Conservation (phyloP, 1,140 invertebrate species). For the Delia radicum region DNA sequence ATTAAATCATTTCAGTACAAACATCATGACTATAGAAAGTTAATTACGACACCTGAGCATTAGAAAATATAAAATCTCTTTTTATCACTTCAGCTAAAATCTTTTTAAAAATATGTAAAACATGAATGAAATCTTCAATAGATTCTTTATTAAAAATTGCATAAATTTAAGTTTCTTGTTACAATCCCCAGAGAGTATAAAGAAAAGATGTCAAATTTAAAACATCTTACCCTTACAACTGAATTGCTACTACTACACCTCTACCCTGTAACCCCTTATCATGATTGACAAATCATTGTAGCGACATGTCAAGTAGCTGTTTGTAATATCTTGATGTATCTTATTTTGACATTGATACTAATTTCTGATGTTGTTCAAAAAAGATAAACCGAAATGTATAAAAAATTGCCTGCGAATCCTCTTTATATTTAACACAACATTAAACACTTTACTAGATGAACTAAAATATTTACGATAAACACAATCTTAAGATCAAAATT, state of each 20-base stretch:
- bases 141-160: not conserved
- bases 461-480: not conserved
- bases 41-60: too few species aligned
- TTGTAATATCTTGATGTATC: not conserved
- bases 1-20: too few species aligned
- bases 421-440: conserved; percentile 16
- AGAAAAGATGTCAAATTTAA: not conserved
- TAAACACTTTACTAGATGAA: not conserved
- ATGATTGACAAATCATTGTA: not conserved
- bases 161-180: not conserved
- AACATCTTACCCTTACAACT: too few species aligned
- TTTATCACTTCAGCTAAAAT: not conserved
- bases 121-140: not conserved
- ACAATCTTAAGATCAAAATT: not conserved
- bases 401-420: too few species aligned
- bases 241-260: too few species aligned
- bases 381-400: too few species aligned
- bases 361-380: not conserved
- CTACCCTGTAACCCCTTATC: not conserved
- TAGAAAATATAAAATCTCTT: too few species aligned
- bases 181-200: not conserved
- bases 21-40: too few species aligned
- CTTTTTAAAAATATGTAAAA: not conserved
- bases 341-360: conserved; percentile 9
- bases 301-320: not conserved